Evolutionary conservation across 2,113 vertebrate species (phyloP).

Genomic region (Daubentonia madagascariensis): DNA sequence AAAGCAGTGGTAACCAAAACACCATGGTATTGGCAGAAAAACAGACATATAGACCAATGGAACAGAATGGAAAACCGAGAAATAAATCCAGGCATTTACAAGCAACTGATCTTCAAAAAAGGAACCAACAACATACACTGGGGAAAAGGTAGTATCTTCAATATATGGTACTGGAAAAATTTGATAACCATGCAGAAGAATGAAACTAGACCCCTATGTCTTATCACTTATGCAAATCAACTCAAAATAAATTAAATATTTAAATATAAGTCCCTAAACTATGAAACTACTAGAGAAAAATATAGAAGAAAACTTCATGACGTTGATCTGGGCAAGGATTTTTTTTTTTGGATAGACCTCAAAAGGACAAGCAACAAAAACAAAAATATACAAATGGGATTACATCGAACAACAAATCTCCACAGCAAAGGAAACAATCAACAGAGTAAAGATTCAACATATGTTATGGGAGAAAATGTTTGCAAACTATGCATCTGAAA

Average conservation of each 20-base stretch:
- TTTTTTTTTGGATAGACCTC: neutral
- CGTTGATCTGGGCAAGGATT: neutral
- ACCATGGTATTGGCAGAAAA: neutral
- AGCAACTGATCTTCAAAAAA: too few species aligned
- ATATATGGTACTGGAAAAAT: neutral
- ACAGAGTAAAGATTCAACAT: neutral
- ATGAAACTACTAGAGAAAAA: neutral
- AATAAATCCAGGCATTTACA: too few species aligned
- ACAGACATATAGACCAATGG: too few species aligned
- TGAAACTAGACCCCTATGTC: neutral
- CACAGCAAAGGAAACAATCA: neutral
- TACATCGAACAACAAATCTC: neutral
- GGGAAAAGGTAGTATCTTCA: too few species aligned
- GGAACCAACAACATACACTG: too few species aligned
- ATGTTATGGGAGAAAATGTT: neutral
- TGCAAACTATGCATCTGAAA: neutral
- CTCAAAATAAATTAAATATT: neutral
- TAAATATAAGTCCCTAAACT: neutral
- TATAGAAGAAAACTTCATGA: neutral
- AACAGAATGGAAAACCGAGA: too few species aligned
- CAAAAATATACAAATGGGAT: neutral
- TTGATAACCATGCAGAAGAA: neutral
- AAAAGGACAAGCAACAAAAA: neutral
- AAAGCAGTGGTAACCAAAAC: neutral
- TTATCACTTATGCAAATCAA: neutral